phyloP scores from a whole-genome alignment of 2,113 vertebrate genomes.

The Dicentrarchus labrax region DNA sequence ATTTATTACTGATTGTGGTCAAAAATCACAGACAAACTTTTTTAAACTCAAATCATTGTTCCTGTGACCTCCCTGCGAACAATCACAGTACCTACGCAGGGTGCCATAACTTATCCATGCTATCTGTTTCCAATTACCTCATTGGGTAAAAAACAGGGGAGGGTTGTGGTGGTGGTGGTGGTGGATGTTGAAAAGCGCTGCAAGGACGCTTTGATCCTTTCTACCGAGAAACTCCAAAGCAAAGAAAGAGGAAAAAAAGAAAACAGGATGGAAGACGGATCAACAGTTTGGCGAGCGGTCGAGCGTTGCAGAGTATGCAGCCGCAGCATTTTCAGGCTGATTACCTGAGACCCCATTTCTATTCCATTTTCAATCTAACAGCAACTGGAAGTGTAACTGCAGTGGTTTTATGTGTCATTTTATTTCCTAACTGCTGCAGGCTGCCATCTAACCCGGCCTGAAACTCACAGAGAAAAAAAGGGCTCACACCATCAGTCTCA shows the following conservation, averaged over 20 bases:
- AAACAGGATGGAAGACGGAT: conserved; percentile 38
- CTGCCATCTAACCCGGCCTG: background rate
- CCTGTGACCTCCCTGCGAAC: conserved; percentile 36
- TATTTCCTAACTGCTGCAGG: conserved; percentile 40
- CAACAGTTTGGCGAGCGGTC: conserved; percentile 37
- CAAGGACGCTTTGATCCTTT: conserved; percentile 69
- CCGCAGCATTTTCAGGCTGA: conserved; percentile 53
- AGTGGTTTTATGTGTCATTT: conserved; percentile 48
- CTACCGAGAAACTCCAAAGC: conserved; percentile 42
- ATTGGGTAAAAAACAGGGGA: conserved; percentile 26
- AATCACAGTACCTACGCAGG: conserved; percentile 34
- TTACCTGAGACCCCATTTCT: conserved; percentile 58
- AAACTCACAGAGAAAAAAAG: background rate
- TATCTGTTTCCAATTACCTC: conserved; percentile 76
- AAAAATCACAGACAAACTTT: background rate
- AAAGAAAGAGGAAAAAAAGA: conserved; percentile 13
- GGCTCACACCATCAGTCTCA: background rate
- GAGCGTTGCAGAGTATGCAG: conserved; percentile 35
- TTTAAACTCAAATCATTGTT: conserved; percentile 16
- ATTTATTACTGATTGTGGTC: too few relatives aligned
- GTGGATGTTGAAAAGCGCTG: conserved; percentile 37
- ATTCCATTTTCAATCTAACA: conserved; percentile 51
- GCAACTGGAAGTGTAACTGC: conserved; percentile 38
- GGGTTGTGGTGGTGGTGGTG: background rate
- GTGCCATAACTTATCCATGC: conserved; percentile 22